Percentiles rank a stretch among this genome's conserved stretches.
These are phyloP conservation scores for Diogma glabrata DNA, from an alignment of 2,888 invertebrate genomes.

Conservation along the genomic window DNA sequence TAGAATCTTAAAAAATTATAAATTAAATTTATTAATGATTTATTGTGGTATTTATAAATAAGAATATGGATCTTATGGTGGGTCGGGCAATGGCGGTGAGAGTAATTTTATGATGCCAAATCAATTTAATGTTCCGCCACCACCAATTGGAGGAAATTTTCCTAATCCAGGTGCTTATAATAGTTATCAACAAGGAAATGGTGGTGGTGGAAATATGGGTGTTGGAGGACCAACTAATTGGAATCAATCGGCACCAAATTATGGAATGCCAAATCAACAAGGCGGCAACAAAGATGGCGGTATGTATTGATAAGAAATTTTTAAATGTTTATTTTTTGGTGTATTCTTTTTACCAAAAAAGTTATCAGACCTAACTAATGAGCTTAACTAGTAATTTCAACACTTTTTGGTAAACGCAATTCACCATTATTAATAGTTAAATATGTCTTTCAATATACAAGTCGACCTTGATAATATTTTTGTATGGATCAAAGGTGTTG, in stretches of 20 bases:
- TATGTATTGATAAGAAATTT: too few relatives aligned
- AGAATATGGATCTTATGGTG: constrained; percentile 9
- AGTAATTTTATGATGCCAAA: constrained; percentile 5
- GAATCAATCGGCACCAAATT: not conserved
- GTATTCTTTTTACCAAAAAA: too few relatives aligned
- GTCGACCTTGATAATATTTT: too few relatives aligned
- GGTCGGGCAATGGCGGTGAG: constrained; percentile 6
- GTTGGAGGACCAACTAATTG: constrained; percentile 5
- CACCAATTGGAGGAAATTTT: not conserved
- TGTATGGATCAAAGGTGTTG: too few relatives aligned
- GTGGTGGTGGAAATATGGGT: constrained; percentile 1
- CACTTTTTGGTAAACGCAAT: too few relatives aligned
- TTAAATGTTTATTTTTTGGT: too few relatives aligned
- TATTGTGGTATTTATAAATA: not conserved
- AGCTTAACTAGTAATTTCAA: too few relatives aligned
- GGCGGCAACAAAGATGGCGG: constrained; percentile 6
- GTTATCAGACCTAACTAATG: too few relatives aligned
- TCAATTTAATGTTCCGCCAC: constrained; percentile 11
- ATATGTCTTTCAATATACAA: too few relatives aligned
- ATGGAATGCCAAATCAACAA: not conserved
- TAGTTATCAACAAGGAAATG: not conserved
- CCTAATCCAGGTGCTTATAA: constrained; percentile 3
- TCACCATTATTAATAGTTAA: too few relatives aligned
- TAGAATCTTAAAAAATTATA: not conserved
- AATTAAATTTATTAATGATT: constrained; percentile 5